Evolutionary conservation across 2,888 invertebrate species (phyloP).

Genomic region (Chrysina gloriosa): DNA sequence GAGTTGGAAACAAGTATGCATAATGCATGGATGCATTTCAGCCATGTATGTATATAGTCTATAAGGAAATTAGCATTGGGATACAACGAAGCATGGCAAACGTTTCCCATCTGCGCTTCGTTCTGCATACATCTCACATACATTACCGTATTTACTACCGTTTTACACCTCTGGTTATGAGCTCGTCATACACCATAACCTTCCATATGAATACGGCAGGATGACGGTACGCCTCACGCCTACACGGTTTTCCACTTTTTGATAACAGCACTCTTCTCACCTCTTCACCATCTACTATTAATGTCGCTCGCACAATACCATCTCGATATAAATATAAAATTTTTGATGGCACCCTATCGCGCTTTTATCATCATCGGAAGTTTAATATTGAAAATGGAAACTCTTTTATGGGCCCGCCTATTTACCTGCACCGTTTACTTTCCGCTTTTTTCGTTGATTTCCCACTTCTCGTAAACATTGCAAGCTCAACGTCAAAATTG

Average conservation of each 20-base stretch:
- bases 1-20: too few species aligned
- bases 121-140: constrained; percentile 3
- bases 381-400: constrained; percentile 37
- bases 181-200: constrained; percentile 60
- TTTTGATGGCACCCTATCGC: constrained; percentile 33
- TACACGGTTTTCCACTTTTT: constrained; percentile 62
- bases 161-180: constrained; percentile 61
- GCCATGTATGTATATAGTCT: background rate
- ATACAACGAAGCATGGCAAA: background rate
- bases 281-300: constrained; percentile 35
- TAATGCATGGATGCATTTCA: constrained; percentile 12
- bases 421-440: constrained; percentile 29
- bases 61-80: constrained; percentile 15
- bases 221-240: constrained; percentile 47
- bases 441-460: constrained; percentile 9
- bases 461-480: constrained; percentile 3
- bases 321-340: constrained; percentile 38
- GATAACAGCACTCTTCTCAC: constrained; percentile 46
- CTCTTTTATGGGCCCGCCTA: constrained; percentile 17
- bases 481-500: constrained; percentile 3
- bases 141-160: constrained; percentile 57
- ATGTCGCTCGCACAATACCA: constrained; percentile 46
- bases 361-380: constrained; percentile 31
- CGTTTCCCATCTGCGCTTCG: constrained; percentile 8
- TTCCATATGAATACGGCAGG: constrained; percentile 60